Conservation (phyloP, 2,113 vertebrate genomes). For the Etheostoma spectabile region DNA sequence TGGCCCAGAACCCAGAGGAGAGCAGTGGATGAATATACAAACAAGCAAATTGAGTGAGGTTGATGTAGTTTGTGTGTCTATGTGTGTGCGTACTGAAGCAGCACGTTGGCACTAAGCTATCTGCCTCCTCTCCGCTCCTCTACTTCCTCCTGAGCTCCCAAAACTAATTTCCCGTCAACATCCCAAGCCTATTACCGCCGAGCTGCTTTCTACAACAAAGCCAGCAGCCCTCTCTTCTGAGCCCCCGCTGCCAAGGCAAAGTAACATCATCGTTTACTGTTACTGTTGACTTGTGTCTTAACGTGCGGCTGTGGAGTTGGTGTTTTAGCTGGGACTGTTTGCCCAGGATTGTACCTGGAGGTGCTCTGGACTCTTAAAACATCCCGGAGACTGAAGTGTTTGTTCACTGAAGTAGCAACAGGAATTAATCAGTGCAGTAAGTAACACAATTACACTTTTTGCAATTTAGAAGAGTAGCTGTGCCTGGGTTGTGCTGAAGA, state of each 20-base stretch:
- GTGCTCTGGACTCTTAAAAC: conserved; percentile 9
- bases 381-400: conserved; percentile 5
- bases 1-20: conserved; percentile 42
- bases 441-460: not conserved
- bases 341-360: conserved; percentile 18
- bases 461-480: not conserved
- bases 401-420: conserved; percentile 5
- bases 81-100: conserved; percentile 23
- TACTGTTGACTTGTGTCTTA: conserved; percentile 65
- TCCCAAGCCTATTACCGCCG: conserved; percentile 67
- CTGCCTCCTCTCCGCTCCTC: conserved; percentile 53
- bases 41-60: conserved; percentile 31
- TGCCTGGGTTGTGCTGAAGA: not conserved
- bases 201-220: conserved; percentile 55
- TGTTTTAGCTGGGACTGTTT: conserved; percentile 45
- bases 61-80: conserved; percentile 6
- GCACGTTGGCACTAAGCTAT: conserved; percentile 34
- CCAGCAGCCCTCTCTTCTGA: conserved; percentile 34
- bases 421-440: conserved; percentile 10
- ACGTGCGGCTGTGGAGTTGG: conserved; percentile 30
- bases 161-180: conserved; percentile 74
- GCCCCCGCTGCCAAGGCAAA: conserved; percentile 48
- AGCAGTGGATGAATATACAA: conserved; percentile 42
- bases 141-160: conserved; percentile 66
- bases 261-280: conserved; percentile 68